Evolutionary conservation across 2,797 vertebrate genomes (phyloP), one percentile per base, ranked within the genome.

Genomic region (Mormyrops attenuatus): DNA sequence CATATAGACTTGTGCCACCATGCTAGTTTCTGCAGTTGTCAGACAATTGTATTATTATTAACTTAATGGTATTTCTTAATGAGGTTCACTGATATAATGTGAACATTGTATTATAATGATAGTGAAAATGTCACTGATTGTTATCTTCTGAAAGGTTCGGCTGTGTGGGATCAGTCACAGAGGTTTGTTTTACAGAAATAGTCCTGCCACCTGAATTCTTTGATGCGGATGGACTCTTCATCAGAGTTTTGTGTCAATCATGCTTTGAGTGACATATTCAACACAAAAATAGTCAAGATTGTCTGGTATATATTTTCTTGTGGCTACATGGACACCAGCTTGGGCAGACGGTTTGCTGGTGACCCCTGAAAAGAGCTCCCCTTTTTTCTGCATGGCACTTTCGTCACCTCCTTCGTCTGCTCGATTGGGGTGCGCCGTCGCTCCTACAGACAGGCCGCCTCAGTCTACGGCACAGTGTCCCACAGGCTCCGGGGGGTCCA

Each of bases 51-150:
- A 82, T 44, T 44, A n/a, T 47, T 73, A 73, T 73, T 73, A 73
- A 73, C 34, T 69, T 82, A 82, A 82, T n/a, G 77, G 41, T 41
- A 82, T 82, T 82, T 82, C 77, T 82, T 82, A 82, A 82, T 47
- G 41, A 47, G 77, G 77, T 82, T 82, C 38, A 82, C 47, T 82
- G 20, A 82, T 47, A 82, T 82, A 47, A 82, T 82, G 77, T 47
- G 77, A 82, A 47, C 77, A 8, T 82, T 44, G 77, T 82, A 44
- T 82, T 82, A 82, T 44, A 44, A n/a, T 20, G 41, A 82, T 47
- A 82, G 30, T 73, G 30, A 47, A n/a, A 82, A 82, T 82, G 34
- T 47, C 41, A 82, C 8, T 44, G 77, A 47, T n/a, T 47, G 77
- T 82, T n/a, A 34, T 47, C 41, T 47, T 82, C 38, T 82, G 41